phyloP scores from a whole-genome alignment of 2,888 invertebrate species.

The Sinopyrophorus schimmeli region DNA sequence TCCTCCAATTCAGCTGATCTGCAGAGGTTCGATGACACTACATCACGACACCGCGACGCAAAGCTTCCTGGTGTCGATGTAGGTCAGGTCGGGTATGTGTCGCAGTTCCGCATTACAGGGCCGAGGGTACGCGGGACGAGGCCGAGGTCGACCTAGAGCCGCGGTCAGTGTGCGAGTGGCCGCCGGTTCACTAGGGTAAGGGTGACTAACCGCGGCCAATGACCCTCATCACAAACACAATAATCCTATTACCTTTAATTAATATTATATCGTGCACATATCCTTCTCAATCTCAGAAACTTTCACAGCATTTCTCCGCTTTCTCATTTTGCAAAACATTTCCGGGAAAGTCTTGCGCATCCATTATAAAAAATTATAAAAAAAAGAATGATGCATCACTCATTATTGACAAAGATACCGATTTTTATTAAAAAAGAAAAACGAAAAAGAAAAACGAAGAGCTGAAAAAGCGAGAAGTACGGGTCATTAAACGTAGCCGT shows the following conservation, averaged over 20 bases:
- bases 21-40: conserved; percentile 47
- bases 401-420: too few relatives aligned
- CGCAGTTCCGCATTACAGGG: conserved; percentile 39
- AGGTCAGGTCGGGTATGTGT: conserved; percentile 51
- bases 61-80: conserved; percentile 51
- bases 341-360: conserved; percentile 46
- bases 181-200: conserved; percentile 57
- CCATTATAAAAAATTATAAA: too few relatives aligned
- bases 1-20: conserved; percentile 49
- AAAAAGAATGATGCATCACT: too few relatives aligned
- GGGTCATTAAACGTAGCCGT: conserved; percentile 9
- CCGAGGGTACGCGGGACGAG: conserved; percentile 38
- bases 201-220: conserved; percentile 55
- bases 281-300: conserved; percentile 29
- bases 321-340: conserved; percentile 39
- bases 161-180: conserved; percentile 57
- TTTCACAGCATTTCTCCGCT: conserved; percentile 42
- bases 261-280: conserved; percentile 6
- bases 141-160: conserved; percentile 35
- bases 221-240: conserved; percentile 38
- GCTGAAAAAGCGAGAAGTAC: too few relatives aligned
- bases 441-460: too few relatives aligned
- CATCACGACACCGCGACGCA: conserved; percentile 48
- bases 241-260: conserved; percentile 19
- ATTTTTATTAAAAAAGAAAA: too few relatives aligned